These are phyloP conservation scores for Lytechinus pictus DNA, from an alignment of 35 echinoderm and acorn worm genomes.

Conservation along the genomic window DNA sequence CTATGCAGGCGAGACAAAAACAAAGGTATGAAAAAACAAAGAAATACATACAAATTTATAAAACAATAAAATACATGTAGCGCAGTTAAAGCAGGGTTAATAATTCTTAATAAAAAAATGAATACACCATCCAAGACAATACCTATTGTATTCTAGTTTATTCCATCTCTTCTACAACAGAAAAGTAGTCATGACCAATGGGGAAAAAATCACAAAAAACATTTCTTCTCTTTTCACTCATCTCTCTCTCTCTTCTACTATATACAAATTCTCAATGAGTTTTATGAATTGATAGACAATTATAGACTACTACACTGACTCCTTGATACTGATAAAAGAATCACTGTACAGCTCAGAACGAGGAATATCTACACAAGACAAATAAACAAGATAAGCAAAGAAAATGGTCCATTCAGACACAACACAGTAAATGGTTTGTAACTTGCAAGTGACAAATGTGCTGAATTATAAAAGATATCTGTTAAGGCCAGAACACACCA, in stretches of 20 bases:
- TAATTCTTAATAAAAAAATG: background rate
- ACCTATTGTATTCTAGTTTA: background rate
- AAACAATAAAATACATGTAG: too few species aligned
- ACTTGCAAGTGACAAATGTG: background rate
- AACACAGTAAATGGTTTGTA: background rate
- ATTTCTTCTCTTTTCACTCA: background rate
- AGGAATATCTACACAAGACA: background rate
- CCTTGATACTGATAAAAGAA: background rate
- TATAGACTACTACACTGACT: background rate
- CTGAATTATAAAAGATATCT: background rate
- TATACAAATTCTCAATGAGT: background rate
- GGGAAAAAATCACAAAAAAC: background rate
- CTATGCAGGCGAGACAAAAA: too few species aligned
- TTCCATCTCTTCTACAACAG: background rate
- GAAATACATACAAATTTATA: too few species aligned
- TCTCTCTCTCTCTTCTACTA: background rate
- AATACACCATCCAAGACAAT: background rate
- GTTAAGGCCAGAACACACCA: background rate
- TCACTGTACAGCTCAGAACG: background rate
- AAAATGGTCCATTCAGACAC: background rate
- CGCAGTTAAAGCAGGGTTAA: too few species aligned
- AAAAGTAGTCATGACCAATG: slow-evolving; percentile 10
- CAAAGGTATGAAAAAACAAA: too few species aligned
- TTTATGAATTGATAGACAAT: background rate
- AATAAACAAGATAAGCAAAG: background rate